Percentiles rank a stretch among this genome's conserved stretches.
Conservation (phyloP, 1,140 invertebrate species). For the Leptoteleia sp. region DNA sequence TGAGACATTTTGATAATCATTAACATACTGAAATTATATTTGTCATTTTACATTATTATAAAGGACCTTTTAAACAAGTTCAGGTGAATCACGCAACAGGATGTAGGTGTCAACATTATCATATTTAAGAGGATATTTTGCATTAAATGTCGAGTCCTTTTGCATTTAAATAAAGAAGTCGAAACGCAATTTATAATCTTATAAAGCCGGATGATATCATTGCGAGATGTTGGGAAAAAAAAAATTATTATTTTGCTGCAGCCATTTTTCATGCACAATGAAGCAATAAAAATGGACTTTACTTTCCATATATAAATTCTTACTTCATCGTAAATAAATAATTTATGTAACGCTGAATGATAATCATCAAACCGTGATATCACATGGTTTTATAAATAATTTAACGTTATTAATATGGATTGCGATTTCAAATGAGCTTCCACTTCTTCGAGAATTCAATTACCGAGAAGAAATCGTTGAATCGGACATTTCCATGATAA, state of each 20-base stretch:
- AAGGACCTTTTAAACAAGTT: constrained; percentile 9
- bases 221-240: neutral
- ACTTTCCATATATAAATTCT: neutral
- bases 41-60: neutral
- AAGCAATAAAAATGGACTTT: neutral
- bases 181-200: neutral
- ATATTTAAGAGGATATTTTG: constrained; percentile 16
- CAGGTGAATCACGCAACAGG: constrained; percentile 3
- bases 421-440: neutral
- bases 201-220: neutral
- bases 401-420: neutral
- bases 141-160: neutral
- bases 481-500: neutral
- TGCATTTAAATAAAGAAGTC: constrained; percentile 1
- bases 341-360: neutral
- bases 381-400: neutral
- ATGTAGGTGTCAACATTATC: constrained; percentile 21
- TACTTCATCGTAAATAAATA: neutral
- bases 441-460: neutral
- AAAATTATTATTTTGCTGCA: neutral
- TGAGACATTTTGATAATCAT: too few species aligned
- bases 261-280: neutral
- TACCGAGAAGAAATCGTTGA: neutral
- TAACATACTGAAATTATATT: too few species aligned
- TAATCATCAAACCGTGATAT: too few species aligned